Evolutionary conservation across 2,888 invertebrate species (phyloP).

Genomic region (Eurytoma adleriae): DNA sequence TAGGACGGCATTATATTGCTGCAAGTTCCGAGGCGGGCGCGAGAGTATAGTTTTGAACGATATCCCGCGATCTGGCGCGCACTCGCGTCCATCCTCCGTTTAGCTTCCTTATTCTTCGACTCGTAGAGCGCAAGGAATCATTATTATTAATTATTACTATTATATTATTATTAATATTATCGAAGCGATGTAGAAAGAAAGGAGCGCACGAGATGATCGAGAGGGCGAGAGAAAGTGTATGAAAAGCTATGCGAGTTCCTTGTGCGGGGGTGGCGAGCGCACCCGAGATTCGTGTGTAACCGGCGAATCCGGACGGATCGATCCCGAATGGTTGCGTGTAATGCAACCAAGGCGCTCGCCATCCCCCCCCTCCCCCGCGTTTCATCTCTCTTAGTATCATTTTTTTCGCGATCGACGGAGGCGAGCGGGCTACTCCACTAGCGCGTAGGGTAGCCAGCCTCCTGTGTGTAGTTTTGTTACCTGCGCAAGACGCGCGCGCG

Average conservation of each 20-base stretch:
- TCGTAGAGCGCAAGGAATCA: conserved; percentile 1
- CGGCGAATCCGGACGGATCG: neutral
- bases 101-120: neutral
- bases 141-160: conserved; percentile 23
- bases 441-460: too few species aligned
- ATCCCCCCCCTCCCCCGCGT: too few species aligned
- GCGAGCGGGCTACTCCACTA: too few species aligned
- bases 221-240: too few species aligned
- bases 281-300: neutral
- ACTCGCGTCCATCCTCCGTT: neutral
- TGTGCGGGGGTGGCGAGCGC: neutral
- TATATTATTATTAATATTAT: conserved; percentile 6
- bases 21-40: neutral
- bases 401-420: too few species aligned
- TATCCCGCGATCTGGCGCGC: neutral
- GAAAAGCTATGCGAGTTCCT: conserved; percentile 45
- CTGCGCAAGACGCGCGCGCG: too few species aligned
- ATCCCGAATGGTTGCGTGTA: neutral
- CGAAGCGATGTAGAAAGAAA: conserved; percentile 10
- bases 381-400: too few species aligned
- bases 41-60: neutral
- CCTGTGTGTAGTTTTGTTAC: too few species aligned
- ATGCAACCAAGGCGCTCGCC: too few species aligned
- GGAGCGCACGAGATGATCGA: neutral
- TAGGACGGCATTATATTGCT: too few species aligned